Evolutionary conservation across 1,140 invertebrate genomes (phyloP), one percentile per base, ranked within the genome.

Genomic region (Centruroides sculpturatus): DNA sequence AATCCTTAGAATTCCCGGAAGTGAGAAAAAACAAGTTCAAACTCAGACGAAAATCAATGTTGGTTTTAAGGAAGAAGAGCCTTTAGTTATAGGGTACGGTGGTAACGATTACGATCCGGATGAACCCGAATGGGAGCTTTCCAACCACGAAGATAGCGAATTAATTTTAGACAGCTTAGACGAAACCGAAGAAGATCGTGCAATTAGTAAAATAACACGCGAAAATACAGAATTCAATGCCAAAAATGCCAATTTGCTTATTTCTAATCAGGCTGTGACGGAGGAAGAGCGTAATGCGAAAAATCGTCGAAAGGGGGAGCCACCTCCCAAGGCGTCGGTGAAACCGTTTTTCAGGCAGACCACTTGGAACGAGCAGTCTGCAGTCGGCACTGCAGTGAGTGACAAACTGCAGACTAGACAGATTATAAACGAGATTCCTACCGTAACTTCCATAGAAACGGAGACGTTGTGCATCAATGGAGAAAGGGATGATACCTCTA

Each of bases 211-310:
- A 51, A 60, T 64, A 12, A 64, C 62, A 2, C 53, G 47, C 53
- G 23, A 50, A 11, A 64, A 64, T 52, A 64, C 62, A 2, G 62
- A 64, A 58, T 64, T 60, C 41, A 64, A 64, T 51, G 57, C 62
- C 3, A 58, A 64, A 47, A 57, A 60, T 35, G 47, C 59, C 2
- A 64, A 64, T 48, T 53, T 63, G 13, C 46, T 60, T 1, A 4
- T 50, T 49, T 48, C 11, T n/a, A 35, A 57, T 11, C n/a, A 56
- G 35, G 23, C 10, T 4, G 9, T 10, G 10, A 54, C 10, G 3
- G 10, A 54, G 13, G 10, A 54, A 54, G 35, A 35, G 35, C 12
- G 50, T 23, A 23, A 51, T 5, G 23, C 49, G 4, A 51, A 51
- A 23, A 51, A 51, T n/a, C 11, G 12, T 13, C 35, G 4, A 36